Conservation (phyloP, 2,113 vertebrate species). For the Polypterus senegalus region DNA sequence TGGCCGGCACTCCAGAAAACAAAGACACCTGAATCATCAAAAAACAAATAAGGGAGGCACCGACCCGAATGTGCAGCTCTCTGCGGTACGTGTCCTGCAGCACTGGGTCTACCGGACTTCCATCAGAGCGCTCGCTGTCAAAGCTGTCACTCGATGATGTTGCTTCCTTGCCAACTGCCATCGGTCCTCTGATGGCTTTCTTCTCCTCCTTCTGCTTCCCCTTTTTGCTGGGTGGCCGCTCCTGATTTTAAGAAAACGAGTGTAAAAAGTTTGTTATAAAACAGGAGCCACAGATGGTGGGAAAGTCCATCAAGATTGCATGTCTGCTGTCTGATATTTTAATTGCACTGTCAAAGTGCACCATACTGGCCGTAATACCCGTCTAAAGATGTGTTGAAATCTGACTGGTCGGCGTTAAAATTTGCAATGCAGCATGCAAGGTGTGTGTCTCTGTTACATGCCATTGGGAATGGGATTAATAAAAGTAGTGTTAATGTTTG, state of each 20-base stretch:
- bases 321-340: too few species aligned
- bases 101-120: conserved; percentile 31
- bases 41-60: conserved; percentile 6
- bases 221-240: conserved; percentile 37
- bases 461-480: too few species aligned
- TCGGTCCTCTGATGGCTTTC: conserved; percentile 16
- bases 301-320: too few species aligned
- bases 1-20: neutral
- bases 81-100: conserved; percentile 37
- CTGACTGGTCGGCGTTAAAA: too few species aligned
- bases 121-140: neutral
- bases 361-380: too few species aligned
- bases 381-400: too few species aligned
- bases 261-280: too few species aligned
- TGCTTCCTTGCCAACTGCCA: conserved; percentile 7
- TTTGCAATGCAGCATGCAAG: too few species aligned
- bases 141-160: conserved; percentile 4
- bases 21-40: neutral
- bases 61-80: conserved; percentile 46
- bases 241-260: conserved; percentile 28
- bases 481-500: too few species aligned
- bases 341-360: too few species aligned
- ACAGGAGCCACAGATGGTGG: too few species aligned
- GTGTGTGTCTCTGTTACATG: too few species aligned
- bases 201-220: conserved; percentile 38